Evolutionary conservation across 2,888 invertebrate species (phyloP), one percentile per base, ranked within the genome.

Genomic region (Eudemis profundana): DNA sequence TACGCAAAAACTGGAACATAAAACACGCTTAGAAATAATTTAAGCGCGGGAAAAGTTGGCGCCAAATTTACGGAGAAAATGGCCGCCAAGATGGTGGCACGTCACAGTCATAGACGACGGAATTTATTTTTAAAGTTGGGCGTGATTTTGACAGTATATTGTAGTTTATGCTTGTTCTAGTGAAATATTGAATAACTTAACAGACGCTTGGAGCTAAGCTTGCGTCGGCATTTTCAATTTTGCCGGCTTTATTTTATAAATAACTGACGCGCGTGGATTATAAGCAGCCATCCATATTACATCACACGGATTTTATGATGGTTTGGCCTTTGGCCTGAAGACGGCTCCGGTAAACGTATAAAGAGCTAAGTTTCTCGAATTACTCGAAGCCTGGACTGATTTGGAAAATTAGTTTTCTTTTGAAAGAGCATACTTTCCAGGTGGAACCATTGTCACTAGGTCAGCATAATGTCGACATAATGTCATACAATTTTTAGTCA

Each of bases 141-240:
- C 42, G 19, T 56, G 56, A 42, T 14, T 56, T 56, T 56, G 56
- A 44, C 56, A 56, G 56, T 29, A n/a, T 42, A 56, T 56, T 29
- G 56, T 56, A 56, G 56, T 56, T 44, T 44, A 19, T 29, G 44
- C 17, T 40, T 54, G 29, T 51, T 27, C 29, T 56, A 54, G 23
- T 56, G 56, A 56, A 56, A 56, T 56, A 56, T 56, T 56, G 56
- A 44, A 56, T 44, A 56, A 56, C 29, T 56, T 56, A 19, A 7
- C 23, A 27, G 42, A 40, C 54, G 56, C 15, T 33, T 10, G 5
- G 1, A 21, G 53, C 23, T 14, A 12, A 12, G 40, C 10, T 27
- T 54, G n/a, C 7, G 23, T 21, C 3, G 7, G 14, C 7, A 23
- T 47, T 47, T 47, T 4, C 44, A 7, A 14, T 12, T n/a, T 23